Base-by-base conservation (phyloP, 1,140 invertebrate genomes). In the Sitobion miscanthi region DNA sequence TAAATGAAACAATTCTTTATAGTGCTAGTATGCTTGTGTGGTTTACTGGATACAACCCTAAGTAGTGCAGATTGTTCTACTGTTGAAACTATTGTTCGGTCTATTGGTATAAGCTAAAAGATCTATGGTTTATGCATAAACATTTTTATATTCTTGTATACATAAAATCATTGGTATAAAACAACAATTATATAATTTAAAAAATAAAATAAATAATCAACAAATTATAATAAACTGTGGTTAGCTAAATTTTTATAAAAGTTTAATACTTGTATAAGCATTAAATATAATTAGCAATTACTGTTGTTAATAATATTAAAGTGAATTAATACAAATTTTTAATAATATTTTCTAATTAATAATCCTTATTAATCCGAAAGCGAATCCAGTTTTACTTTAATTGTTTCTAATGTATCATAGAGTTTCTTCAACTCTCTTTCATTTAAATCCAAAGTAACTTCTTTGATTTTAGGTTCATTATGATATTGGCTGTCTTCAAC, bases 401-500 rank as follows among this genome's bases (percentile, higher is more conserved):
- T 93, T 54, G 47, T 57, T 42, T 93, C 91, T 57, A 93, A 93
- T n/a, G 49, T 93, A 57, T 54, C 25, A 4, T 83, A 86, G 30
- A 93, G 20, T 30, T 93, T 83, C 25, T 86, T 38, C 35, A 93
- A 52, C 35, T 93, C 91, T 57, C 45, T 17, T 57, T 85, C 35
- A 45, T 52, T 42, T 30, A 93, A 20, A 42, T 93, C 91, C 8
- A 93, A 86, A 54, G 42, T 49, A n/a, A 93, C 57, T 42, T 93
- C 77, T 85, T 93, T 93, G 9, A 35, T 52, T 93, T 86, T 93
- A 25, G 42, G 91, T 11, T 57, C 82, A 93, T 57, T 52, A 3
- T 82, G 42, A 92, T n/a, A 52, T 57, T 30, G 52, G 30, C 6
- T 52, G 38, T 93, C 91, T 93, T 93, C 91, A 86, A 93, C 38